Conservation (phyloP, 2,888 invertebrate genomes). For the Polydrusus tereticollis region DNA sequence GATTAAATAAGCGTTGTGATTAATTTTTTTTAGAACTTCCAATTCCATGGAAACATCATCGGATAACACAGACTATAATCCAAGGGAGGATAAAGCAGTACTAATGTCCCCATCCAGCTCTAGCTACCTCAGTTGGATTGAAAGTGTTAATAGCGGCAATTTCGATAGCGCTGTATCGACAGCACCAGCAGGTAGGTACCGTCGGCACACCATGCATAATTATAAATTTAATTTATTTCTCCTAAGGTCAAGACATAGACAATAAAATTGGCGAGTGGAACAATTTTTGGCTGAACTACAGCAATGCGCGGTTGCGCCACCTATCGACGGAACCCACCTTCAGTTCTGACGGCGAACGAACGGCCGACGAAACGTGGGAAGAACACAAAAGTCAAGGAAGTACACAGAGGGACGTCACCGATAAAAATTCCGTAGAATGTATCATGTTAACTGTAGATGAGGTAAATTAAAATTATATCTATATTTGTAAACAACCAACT, state of each 20-base stretch:
- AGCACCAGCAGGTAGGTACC: slow-evolving; percentile 28
- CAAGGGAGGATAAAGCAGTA: slow-evolving; percentile 55
- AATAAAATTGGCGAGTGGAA: slow-evolving; percentile 67
- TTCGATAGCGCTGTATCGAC: slow-evolving; percentile 56
- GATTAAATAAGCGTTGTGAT: too few species aligned
- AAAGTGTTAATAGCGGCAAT: slow-evolving; percentile 64
- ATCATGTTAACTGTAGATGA: slow-evolving; percentile 63
- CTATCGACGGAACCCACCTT: slow-evolving; percentile 54
- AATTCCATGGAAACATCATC: slow-evolving; percentile 62
- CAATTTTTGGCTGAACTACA: slow-evolving; percentile 67
- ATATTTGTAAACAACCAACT: too few species aligned
- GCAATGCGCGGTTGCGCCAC: slow-evolving; percentile 62
- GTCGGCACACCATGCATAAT: too few species aligned
- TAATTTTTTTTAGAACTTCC: slow-evolving; percentile 37
- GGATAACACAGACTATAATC: slow-evolving; percentile 62
- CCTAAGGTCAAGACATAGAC: slow-evolving; percentile 56
- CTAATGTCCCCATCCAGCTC: slow-evolving; percentile 60
- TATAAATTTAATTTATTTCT: too few species aligned
- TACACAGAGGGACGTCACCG: slow-evolving; percentile 62
- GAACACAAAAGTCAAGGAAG: slow-evolving; percentile 65
- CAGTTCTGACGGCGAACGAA: slow-evolving; percentile 56
- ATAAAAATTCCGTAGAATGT: slow-evolving; percentile 58
- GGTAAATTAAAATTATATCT: too few species aligned
- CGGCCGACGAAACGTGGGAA: slow-evolving; percentile 61
- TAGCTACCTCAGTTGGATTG: slow-evolving; percentile 66